Evolutionary conservation across 2,113 vertebrate genomes (phyloP).

Genomic region (Sylvia atricapilla): DNA sequence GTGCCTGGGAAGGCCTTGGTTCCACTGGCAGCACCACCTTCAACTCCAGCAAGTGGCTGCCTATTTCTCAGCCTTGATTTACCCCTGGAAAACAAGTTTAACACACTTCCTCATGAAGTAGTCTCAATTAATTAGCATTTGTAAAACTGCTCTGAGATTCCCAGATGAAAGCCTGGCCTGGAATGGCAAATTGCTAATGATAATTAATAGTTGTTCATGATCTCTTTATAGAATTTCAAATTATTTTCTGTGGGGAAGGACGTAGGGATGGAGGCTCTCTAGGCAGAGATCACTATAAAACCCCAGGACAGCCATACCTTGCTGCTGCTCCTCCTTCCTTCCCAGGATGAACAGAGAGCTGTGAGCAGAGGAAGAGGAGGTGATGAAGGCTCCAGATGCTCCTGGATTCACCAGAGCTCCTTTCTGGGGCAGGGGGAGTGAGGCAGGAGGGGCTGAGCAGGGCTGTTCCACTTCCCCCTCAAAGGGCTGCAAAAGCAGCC

Average conservation of each 20-base stretch:
- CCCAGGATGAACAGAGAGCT: neutral
- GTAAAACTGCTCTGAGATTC: constrained; percentile 45
- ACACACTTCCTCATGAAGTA: constrained; percentile 24
- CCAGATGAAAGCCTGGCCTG: constrained; percentile 52
- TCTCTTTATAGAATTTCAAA: constrained; percentile 22
- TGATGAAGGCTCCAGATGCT: neutral
- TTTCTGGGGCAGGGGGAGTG: neutral
- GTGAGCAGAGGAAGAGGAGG: neutral
- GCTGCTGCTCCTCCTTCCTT: neutral
- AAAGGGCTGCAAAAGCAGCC: neutral
- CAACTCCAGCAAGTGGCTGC: neutral
- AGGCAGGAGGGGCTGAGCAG: neutral
- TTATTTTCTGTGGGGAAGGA: constrained; percentile 4
- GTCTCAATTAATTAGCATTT: constrained; percentile 62
- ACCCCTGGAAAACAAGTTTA: constrained; percentile 52
- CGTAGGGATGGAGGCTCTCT: neutral
- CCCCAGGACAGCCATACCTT: neutral
- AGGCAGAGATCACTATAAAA: neutral
- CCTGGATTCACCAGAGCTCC: neutral
- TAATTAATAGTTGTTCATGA: constrained; percentile 62
- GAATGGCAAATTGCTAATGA: constrained; percentile 62
- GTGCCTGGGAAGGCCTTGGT: neutral
- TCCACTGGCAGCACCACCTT: neutral
- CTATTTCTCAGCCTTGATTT: constrained; percentile 27
- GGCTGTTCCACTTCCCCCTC: neutral